phyloP scores from a whole-genome alignment of 2,797 vertebrate species.

The Florisuga fusca region DNA sequence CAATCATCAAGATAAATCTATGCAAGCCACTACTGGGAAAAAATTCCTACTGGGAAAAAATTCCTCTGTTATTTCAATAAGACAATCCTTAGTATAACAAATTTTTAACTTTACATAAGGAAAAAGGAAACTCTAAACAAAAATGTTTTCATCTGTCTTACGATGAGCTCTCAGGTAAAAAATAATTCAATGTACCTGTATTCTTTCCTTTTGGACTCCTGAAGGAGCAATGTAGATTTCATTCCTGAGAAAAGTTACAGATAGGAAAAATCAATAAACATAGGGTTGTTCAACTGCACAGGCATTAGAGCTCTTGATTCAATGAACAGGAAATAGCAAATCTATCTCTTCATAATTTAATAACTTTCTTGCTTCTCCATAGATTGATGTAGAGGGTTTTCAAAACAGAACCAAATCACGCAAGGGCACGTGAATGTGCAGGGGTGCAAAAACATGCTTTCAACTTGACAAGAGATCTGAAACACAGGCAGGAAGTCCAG shows the following conservation, averaged over 20 bases:
- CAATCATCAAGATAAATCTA: background rate
- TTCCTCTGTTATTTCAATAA: background rate
- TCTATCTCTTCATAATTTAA: background rate
- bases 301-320: background rate
- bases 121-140: background rate
- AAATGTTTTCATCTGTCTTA: background rate
- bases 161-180: background rate
- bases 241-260: conserved; percentile 75
- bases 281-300: background rate
- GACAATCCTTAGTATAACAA: background rate
- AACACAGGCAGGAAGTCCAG: background rate
- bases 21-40: background rate
- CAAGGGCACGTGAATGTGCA: background rate
- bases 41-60: background rate
- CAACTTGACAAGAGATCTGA: background rate
- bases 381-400: background rate
- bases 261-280: background rate
- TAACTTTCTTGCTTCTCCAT: background rate
- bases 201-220: conserved; percentile 96
- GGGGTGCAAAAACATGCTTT: background rate
- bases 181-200: conserved; percentile 84
- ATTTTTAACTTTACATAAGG: background rate
- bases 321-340: background rate
- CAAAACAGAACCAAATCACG: background rate
- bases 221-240: conserved; percentile 96